Evolutionary conservation across 2,888 invertebrate species (phyloP).

Genomic region (Polietes domitor): DNA sequence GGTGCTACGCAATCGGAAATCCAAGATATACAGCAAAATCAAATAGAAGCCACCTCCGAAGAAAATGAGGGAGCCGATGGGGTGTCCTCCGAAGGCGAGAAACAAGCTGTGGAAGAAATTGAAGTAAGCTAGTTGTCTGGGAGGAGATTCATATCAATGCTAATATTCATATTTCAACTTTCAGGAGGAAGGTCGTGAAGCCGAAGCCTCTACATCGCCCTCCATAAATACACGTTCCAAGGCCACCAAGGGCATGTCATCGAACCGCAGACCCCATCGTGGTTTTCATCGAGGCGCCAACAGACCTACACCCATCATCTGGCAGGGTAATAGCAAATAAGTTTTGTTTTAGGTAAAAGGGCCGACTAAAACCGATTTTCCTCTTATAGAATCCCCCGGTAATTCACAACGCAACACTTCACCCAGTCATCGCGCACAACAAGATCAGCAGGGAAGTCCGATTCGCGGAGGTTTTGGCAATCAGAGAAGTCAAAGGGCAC

Average conservation of each 20-base stretch:
- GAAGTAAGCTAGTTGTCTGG: slow-evolving; percentile 74
- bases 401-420: slow-evolving; percentile 71
- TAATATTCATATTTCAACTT: not conserved
- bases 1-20: slow-evolving; percentile 82
- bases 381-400: slow-evolving; percentile 69
- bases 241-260: slow-evolving; percentile 75
- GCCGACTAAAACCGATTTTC: slow-evolving; percentile 15
- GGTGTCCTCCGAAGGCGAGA: slow-evolving; percentile 85
- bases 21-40: slow-evolving; percentile 77
- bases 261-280: slow-evolving; percentile 77
- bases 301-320: slow-evolving; percentile 85
- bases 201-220: slow-evolving; percentile 87
- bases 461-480: slow-evolving; percentile 74
- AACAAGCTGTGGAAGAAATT: slow-evolving; percentile 81
- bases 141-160: not conserved
- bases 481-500: slow-evolving; percentile 76
- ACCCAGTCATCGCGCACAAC: slow-evolving; percentile 70
- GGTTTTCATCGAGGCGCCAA: slow-evolving; percentile 78
- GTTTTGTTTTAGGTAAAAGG: not conserved
- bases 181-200: slow-evolving; percentile 90
- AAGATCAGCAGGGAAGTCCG: slow-evolving; percentile 71
- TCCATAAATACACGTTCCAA: slow-evolving; percentile 83
- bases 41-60: slow-evolving; percentile 75
- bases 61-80: slow-evolving; percentile 81
- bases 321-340: slow-evolving; percentile 78